phyloP scores from a whole-genome alignment of 2,113 vertebrate species.

The Corapipo altera region DNA sequence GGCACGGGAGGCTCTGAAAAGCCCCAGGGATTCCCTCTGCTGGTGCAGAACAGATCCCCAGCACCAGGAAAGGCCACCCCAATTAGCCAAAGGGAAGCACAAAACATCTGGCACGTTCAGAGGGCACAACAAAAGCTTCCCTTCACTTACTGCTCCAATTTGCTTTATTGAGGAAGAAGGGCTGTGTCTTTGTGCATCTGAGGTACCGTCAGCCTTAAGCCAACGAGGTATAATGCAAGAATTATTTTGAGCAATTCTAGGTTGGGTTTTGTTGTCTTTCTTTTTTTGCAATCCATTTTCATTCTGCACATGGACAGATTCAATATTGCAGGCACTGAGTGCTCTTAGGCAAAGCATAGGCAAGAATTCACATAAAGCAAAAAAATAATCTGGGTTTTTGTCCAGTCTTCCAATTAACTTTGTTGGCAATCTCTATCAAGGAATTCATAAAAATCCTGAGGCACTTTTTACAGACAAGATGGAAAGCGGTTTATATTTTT shows the following conservation, averaged over 20 bases:
- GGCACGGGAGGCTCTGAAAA: background rate
- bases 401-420: conserved; percentile 47
- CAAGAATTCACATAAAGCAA: background rate
- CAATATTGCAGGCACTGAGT: background rate
- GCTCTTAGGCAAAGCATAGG: conserved; percentile 41
- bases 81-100: background rate
- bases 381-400: background rate
- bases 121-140: background rate
- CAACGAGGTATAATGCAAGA: background rate
- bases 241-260: background rate
- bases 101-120: background rate
- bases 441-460: conserved; percentile 16
- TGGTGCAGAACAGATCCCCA: rapidly evolving
- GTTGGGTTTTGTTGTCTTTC: background rate
- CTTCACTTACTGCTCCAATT: background rate
- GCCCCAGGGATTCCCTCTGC: background rate
- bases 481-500: background rate
- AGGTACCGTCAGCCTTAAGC: conserved; percentile 7
- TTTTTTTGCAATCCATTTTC: background rate
- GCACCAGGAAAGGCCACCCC: background rate
- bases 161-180: background rate
- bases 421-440: background rate
- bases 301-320: conserved; percentile 10
- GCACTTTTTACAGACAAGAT: conserved; percentile 9
- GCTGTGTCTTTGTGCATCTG: background rate